A percentile compares a stretch with the other conserved stretches of the same genome.
Conservation (phyloP, 2,113 vertebrate species). For the Fregetta grallaria region DNA sequence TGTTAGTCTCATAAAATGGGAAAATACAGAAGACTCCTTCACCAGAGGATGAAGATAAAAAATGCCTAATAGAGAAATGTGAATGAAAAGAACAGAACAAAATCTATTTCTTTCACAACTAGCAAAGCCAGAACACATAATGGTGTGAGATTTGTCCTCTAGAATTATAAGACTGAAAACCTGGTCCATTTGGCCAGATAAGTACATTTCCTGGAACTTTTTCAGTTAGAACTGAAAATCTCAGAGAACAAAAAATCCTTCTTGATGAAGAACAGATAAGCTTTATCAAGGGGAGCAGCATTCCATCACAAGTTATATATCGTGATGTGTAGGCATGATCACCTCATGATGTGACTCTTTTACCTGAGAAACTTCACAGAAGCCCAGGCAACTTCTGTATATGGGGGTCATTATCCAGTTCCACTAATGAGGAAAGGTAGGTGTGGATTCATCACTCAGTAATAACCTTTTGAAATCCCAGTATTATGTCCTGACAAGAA, state of each 20-base stretch:
- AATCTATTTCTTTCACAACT: not conserved
- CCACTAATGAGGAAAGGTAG: not conserved
- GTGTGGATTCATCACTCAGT: not conserved
- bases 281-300: not conserved
- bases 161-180: not conserved
- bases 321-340: not conserved
- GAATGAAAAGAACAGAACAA: not conserved
- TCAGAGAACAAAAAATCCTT: not conserved
- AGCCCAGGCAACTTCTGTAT: not conserved
- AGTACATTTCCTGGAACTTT: not conserved
- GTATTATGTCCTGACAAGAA: not conserved
- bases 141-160: not conserved
- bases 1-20: not conserved
- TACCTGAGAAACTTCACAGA: not conserved
- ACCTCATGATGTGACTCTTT: not conserved
- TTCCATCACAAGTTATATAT: not conserved
- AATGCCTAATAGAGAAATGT: not conserved
- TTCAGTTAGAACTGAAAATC: not conserved
- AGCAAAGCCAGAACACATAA: not conserved
- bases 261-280: not conserved
- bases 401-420: not conserved
- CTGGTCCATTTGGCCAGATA: not conserved
- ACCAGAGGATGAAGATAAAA: not conserved
- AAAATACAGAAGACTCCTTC: not conserved
- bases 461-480: not conserved